Base-by-base conservation (phyloP, 2,113 vertebrate genomes). In the Circaetus gallicus region DNA sequence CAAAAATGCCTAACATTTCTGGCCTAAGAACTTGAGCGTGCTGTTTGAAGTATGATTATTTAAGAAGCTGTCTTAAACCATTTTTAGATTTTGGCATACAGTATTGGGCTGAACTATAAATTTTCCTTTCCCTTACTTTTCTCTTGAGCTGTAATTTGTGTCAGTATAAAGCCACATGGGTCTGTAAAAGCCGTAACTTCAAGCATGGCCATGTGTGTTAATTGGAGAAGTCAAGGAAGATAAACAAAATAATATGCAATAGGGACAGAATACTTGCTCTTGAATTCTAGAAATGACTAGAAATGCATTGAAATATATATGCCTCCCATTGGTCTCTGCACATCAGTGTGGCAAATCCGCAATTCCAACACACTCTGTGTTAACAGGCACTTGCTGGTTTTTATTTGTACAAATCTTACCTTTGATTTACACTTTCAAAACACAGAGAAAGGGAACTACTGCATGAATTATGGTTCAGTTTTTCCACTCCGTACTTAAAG, bases 351-450 rank as follows among this genome's bases (percentile, higher is more conserved):
- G 85, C 62, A 95, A 95, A 93, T 96, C 77, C 89, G 95, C 84
- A 93, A 93, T 95, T 96, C 96, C 81, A 82, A 45, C 71, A 85
- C 70, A n/a, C 83, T 32, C 47, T 5, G 84, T 59, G 86, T 94
- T 95, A 97, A 97, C 0, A 3, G 95, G 89, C 49, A 72, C 78
- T 95, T 70, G 74, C 69, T 91, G 89, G 9, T n/a, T 96, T 95
- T 95, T 91, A 91, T 95, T 95, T 86, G 62, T 24, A 77, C 87
- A 91, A 91, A 85, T 52, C 86, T 82, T 85, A 89, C 55, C 76
- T 89, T 90, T 97, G 96, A 97, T 95, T 96, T 95, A 94, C 74
- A 85, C 91, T 95, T 85, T 94, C 71, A 91, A 97, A 97, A 94
- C 91, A 97, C n/a, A 50, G 78, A 63, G 78, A 74, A 93, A 89